Base-by-base conservation (phyloP, 1,140 invertebrate species). In the Sinella curviseta region DNA sequence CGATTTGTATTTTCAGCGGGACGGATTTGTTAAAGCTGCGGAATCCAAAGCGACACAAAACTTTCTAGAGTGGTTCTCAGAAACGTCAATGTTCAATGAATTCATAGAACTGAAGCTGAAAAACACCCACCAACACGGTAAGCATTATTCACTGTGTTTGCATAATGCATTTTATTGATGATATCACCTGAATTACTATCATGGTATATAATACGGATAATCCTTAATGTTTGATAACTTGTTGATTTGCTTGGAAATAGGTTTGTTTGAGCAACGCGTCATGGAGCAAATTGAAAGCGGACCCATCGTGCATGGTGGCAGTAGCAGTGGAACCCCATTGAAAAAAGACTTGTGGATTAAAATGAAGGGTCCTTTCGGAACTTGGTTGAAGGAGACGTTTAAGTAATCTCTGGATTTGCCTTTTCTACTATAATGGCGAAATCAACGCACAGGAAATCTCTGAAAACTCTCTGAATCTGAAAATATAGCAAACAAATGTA, bases 61-160 rank as follows among this genome's bases (percentile, higher is more conserved):
- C 77, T 94, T 94, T 85, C 87, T 94, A 12, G 92, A 94, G 82
- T 94, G 93, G 93, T 95, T 95, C 86, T 91, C 91, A 0, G 92
- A 94, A 85, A 94, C 93, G 12, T 91, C 93, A 20, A 94, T 94
- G 92, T 95, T 94, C 85, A 85, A 88, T 76, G 83, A 87, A 16
- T 90, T 90, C 81, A 87, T 89, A 31, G 82, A 85, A 78, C 78
- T 78, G 31, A 76, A 83, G n/a, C 34, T 85, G 16, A 83, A 83
- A 57, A 70, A 81, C 39, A 76, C 74, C 16, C 48, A 73, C 31
- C 80, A 81, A 74, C 75, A 80, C 60, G 82, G 82, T 81, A 73
- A 80, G 78, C 39, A 35, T 31, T 14, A 39, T n/a, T n/a, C n/a
- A n/a, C n/a, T n/a, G n/a, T n/a, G n/a, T n/a, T n/a, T 14, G 1